Evolutionary conservation across 2,113 vertebrate species (phyloP), one percentile per base, ranked within the genome.

Genomic region (Blennius ocellaris): DNA sequence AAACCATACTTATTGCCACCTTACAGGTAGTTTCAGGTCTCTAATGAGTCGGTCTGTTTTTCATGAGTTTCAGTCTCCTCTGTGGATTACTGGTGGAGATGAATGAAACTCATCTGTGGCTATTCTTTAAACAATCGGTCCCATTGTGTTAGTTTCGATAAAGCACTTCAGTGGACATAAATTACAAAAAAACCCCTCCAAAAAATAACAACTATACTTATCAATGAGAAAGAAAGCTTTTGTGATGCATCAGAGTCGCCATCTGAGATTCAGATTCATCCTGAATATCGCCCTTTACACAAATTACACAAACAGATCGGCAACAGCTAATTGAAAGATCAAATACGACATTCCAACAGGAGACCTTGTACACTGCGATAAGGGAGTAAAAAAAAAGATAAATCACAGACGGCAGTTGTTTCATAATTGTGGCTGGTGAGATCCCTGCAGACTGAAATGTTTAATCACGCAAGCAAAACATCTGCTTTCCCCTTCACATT

Each of bases 381-480:
- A 73, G 72, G 64, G 21, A 30, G 21, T 30, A 30, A 30, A 30
- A 30, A 30, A 30, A 30, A 30, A 64, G 39, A 68, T 11, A 51
- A 72, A 77, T 49, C 63, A 41, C 63, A 69, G 67, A 37, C 61
- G 66, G 41, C 54, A 40, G 68, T 67, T 58, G 69, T 30, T 9
- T 52, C 57, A 72, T 75, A 76, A 82, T 80, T 41, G 21, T 30
- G 8, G 30, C 63, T 50, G 51, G 44, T 56, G 43, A 44, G 47
- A 77, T 74, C 68, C 54, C 76, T 38, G 59, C 50, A 60, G 67
- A 68, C 44, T 12, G 54, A 82, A 63, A 57, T 45, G 56, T 76
- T 80, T 78, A 81, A 89, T 70, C 69, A 79, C 60, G 51, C 53
- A 30, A 41, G 73, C 56, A 47, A 74, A 87, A 83, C 81, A 69